These are phyloP conservation scores for Coptotermes formosanus DNA, from an alignment of 1,140 invertebrate genomes.

Conservation along the genomic window DNA sequence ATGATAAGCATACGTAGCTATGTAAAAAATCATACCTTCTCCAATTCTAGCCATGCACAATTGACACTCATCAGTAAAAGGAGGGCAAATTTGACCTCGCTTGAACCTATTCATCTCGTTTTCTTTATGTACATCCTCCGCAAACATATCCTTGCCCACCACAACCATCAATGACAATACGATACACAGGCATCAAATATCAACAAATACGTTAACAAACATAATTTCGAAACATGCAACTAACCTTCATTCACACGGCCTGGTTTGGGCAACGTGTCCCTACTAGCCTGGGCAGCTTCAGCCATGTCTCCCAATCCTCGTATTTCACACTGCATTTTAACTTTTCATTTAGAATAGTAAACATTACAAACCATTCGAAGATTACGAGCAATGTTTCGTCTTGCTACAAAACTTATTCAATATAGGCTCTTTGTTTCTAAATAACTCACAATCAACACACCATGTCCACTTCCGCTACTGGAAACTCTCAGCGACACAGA, in stretches of 20 bases:
- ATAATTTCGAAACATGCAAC: neutral
- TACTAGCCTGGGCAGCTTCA: slow-evolving; percentile 18
- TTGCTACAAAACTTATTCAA: neutral
- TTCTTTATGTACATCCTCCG: neutral
- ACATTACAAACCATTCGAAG: neutral
- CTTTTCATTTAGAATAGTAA: neutral
- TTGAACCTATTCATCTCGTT: neutral
- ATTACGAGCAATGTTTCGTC: neutral
- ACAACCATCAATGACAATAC: too few species aligned
- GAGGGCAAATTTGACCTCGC: neutral
- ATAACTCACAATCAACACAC: neutral
- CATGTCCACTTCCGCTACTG: neutral
- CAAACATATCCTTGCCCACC: neutral
- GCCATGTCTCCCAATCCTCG: slow-evolving; percentile 31
- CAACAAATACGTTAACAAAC: neutral
- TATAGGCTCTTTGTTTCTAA: neutral
- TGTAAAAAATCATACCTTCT: neutral
- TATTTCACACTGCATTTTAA: slow-evolving; percentile 34
- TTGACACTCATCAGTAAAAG: neutral
- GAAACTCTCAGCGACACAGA: too few species aligned
- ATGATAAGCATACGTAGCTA: neutral
- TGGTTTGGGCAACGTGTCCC: slow-evolving; percentile 33
- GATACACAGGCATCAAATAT: too few species aligned
- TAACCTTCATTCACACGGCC: slow-evolving; percentile 33
- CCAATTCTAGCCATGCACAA: neutral